These are phyloP conservation scores for Eumerus sabulonum DNA, from an alignment of 2,888 invertebrate species.

Conservation along the genomic window DNA sequence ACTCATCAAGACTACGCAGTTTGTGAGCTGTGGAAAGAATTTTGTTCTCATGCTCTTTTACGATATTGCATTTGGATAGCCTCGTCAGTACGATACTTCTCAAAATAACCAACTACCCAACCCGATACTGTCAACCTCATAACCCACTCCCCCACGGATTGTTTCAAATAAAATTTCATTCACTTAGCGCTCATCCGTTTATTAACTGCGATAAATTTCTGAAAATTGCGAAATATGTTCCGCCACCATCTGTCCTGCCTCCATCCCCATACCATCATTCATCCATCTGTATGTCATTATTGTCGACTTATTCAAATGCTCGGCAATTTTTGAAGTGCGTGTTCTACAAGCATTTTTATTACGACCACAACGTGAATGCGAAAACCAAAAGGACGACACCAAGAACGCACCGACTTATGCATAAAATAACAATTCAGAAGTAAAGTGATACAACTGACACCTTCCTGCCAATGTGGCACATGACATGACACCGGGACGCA, in stretches of 20 bases:
- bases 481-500: constrained; percentile 26
- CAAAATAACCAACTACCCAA: no score
- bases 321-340: constrained; percentile 63
- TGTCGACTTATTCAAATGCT: constrained; percentile 63
- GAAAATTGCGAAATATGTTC: constrained; percentile 41
- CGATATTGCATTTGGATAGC: no score
- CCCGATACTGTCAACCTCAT: no score
- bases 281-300: constrained; percentile 36
- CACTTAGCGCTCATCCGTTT: constrained; percentile 44
- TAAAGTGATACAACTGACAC: constrained; percentile 61
- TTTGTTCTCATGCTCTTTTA: no score
- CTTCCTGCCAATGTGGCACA: constrained; percentile 52
- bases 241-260: constrained; percentile 5
- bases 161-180: constrained; percentile 51
- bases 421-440: constrained; percentile 60
- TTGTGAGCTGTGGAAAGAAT: no score
- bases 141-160: background rate
- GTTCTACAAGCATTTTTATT: constrained; percentile 59
- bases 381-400: background rate
- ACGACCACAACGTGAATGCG: constrained; percentile 9
- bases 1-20: no score
- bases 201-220: constrained; percentile 60
- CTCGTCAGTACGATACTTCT: no score
- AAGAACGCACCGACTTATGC: constrained; percentile 44
- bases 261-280: background rate